phyloP scores from a whole-genome alignment of 2,888 invertebrate genomes.

The Meandrusa payeni region DNA sequence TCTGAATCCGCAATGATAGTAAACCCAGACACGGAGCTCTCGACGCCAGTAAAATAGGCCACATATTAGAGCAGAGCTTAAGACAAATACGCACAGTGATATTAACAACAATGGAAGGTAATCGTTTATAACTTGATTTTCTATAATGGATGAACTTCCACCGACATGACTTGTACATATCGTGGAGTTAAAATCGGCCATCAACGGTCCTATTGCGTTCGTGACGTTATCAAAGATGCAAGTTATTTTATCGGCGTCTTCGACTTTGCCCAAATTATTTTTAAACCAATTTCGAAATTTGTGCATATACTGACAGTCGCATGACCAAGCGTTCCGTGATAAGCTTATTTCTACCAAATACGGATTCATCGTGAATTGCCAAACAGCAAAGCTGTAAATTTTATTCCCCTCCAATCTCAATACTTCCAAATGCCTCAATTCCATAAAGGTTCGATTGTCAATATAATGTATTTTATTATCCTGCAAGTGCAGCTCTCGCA shows the following conservation, averaged over 20 bases:
- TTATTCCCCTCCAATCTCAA: slow-evolving; percentile 92
- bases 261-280: slow-evolving; percentile 89
- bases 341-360: slow-evolving; percentile 93
- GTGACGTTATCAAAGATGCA: slow-evolving; percentile 89
- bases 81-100: slow-evolving; percentile 88
- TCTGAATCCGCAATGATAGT: slow-evolving; percentile 91
- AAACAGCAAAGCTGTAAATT: slow-evolving; percentile 90
- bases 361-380: slow-evolving; percentile 91
- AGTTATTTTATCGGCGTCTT: slow-evolving; percentile 87
- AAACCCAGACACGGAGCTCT: slow-evolving; percentile 91
- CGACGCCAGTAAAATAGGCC: slow-evolving; percentile 90
- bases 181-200: slow-evolving; percentile 89
- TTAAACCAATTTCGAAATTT: slow-evolving; percentile 90
- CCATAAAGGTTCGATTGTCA: slow-evolving; percentile 91
- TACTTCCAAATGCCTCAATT: slow-evolving; percentile 90
- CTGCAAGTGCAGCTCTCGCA: slow-evolving; percentile 93
- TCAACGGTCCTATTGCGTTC: slow-evolving; percentile 84
- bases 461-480: slow-evolving; percentile 91
- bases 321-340: slow-evolving; percentile 93
- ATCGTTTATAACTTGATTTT: slow-evolving; percentile 89
- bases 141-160: slow-evolving; percentile 86
- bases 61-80: slow-evolving; percentile 88
- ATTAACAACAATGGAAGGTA: slow-evolving; percentile 89
- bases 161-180: slow-evolving; percentile 88
- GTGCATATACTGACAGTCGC: slow-evolving; percentile 92